Evolutionary conservation across 2,888 invertebrate genomes (phyloP).

Genomic region (Uropetala carovei): DNA sequence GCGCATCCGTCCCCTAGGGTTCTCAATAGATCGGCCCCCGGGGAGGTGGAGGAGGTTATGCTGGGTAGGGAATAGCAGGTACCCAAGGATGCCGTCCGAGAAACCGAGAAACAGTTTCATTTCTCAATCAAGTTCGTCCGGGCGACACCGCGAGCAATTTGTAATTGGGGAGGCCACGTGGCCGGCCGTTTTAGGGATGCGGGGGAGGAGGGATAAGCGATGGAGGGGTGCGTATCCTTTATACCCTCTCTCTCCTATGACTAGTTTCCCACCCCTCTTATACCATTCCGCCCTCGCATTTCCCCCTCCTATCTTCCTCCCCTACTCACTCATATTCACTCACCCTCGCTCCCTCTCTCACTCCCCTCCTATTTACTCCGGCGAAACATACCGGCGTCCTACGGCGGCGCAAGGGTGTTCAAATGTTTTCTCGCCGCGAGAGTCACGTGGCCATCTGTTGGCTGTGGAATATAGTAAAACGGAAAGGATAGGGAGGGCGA

Average conservation of each 20-base stretch:
- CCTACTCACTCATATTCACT: not conserved
- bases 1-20: not conserved
- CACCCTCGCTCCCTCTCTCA: conserved; percentile 2
- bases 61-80: not conserved
- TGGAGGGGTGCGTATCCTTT: not conserved
- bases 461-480: not conserved
- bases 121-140: conserved; percentile 61
- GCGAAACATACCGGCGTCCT: conserved; percentile 56
- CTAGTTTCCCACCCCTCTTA: not conserved
- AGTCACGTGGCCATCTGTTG: conserved; percentile 58
- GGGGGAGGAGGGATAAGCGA: conserved; percentile 22
- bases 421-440: conserved; percentile 62
- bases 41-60: not conserved
- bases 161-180: conserved; percentile 60
- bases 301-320: not conserved
- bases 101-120: conserved; percentile 64
- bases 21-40: not conserved
- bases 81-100: not conserved
- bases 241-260: not conserved
- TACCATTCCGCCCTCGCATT: not conserved
- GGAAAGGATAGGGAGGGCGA: not conserved
- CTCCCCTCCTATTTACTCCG: conserved; percentile 51
- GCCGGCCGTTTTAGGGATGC: conserved; percentile 38
- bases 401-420: conserved; percentile 52
- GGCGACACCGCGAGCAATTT: conserved; percentile 63